A percentile compares a stretch with the other conserved stretches of the same genome.
Conservation (phyloP, 2,797 vertebrate genomes). For the Enoplosus armatus region DNA sequence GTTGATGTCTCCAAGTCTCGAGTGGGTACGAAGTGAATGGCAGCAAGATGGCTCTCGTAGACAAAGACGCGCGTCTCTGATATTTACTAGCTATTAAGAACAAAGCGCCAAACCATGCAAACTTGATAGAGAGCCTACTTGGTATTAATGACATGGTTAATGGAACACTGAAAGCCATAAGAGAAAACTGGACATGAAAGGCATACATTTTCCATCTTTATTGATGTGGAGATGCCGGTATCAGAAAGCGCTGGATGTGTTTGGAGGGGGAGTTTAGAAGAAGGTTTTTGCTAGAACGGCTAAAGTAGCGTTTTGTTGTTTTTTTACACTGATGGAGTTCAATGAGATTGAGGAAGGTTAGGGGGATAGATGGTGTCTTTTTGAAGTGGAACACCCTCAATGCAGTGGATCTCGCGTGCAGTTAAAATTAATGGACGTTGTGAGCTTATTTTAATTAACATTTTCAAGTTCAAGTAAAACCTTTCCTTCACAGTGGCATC, state of each 20-base stretch:
- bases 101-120: slow-evolving; percentile 81
- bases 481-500: not conserved
- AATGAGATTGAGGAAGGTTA: slow-evolving; percentile 39
- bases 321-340: slow-evolving; percentile 52
- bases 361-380: slow-evolving; percentile 39
- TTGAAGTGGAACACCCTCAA: slow-evolving; percentile 1
- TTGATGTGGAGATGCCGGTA: slow-evolving; percentile 80
- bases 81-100: slow-evolving; percentile 84
- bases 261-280: slow-evolving; percentile 52
- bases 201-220: slow-evolving; percentile 79
- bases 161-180: slow-evolving; percentile 85
- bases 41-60: slow-evolving; percentile 67
- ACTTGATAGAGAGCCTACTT: slow-evolving; percentile 86
- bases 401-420: slow-evolving; percentile 3
- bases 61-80: slow-evolving; percentile 80
- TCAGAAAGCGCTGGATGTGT: slow-evolving; percentile 71
- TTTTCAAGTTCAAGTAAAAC: not conserved
- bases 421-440: slow-evolving; percentile 26
- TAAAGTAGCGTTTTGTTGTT: slow-evolving; percentile 59
- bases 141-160: slow-evolving; percentile 89
- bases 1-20: slow-evolving; percentile 72
- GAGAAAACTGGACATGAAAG: slow-evolving; percentile 83
- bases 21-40: slow-evolving; percentile 75
- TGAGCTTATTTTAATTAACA: not conserved
- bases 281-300: slow-evolving; percentile 29